phyloP scores from a whole-genome alignment of 2,797 vertebrate genomes.

The Sciurus carolinensis region DNA sequence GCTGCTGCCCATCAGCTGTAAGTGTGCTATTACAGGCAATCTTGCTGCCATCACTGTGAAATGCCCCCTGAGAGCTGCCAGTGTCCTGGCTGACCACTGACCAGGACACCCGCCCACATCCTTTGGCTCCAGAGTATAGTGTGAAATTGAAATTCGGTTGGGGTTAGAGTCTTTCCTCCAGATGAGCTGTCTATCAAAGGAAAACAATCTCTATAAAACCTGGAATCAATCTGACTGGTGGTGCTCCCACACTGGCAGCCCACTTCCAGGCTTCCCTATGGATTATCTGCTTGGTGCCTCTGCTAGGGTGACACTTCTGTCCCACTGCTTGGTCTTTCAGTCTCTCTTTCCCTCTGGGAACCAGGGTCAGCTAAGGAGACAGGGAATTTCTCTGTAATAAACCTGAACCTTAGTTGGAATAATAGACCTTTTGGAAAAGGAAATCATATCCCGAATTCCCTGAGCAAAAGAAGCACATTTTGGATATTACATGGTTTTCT shows the following conservation, averaged over 20 bases:
- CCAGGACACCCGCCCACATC: rapidly evolving
- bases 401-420: not conserved
- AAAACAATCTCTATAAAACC: not conserved
- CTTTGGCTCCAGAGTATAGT: not conserved
- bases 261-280: not conserved
- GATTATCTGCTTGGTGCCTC: not conserved
- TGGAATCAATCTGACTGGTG: not conserved
- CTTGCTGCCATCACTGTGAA: not conserved
- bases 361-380: not conserved
- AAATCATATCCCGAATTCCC: not conserved
- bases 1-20: not conserved
- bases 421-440: not conserved
- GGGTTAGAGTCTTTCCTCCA: not conserved
- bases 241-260: not conserved
- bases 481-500: not conserved
- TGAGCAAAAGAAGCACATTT: slow-evolving; percentile 28
- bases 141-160: slow-evolving; percentile 61
- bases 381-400: not conserved
- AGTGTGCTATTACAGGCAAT: slow-evolving; percentile 49
- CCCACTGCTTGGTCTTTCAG: not conserved
- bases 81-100: not conserved
- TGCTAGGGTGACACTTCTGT: not conserved
- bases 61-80: slow-evolving; percentile 24
- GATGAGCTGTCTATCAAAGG: slow-evolving; percentile 18
- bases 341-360: not conserved